Evolutionary conservation across 2,797 vertebrate genomes (phyloP), one percentile per base, ranked within the genome.

Genomic region (Choloepus didactylus): DNA sequence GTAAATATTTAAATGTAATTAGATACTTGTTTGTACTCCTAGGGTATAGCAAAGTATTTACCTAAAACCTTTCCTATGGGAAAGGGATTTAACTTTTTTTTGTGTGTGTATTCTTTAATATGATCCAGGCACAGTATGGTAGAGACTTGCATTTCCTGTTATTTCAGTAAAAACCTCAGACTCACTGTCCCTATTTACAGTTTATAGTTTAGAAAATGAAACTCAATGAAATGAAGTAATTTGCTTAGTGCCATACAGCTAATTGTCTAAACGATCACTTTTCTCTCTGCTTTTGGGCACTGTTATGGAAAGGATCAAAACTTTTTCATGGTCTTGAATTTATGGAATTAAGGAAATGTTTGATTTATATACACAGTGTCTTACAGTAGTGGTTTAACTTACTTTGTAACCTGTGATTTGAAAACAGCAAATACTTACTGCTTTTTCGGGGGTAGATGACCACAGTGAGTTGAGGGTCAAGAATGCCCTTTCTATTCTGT

Each of bases 171-270:
- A 89, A 86, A 67, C 21, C 41, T 51, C 6, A 3, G 25, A 49
- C 35, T 88, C 12, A 6, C 35, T 77, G 84, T 35, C 18, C 72
- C 54, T 62, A 77, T 54, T 72, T 77, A 73, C 29, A 85, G 15
- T 44, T 91, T 18, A 62, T 25, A 77, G 82, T 87, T 94, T 62
- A 86, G 91, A 64, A 82, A 76, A 90, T 14, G 62, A 54, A 90
- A 93, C 29, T 85, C 27, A 44, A 1, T 83, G 29, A 83, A 10
- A 18, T 84, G 44, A 77, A 70, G 27, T 89, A 66, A 66, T 66
- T 85, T 73, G 46, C 54, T 76, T 21, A 72, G 31, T 70, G 62
- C 14, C 60, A n/a, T n/a, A 54, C 4, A 23, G 46, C 21, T 38
- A 64, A 54, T 76, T 75, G 14, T 21, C 19, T 73, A n/a, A 80